Base-by-base conservation (phyloP, 2,113 vertebrate species). In the Zapus hudsonius region DNA sequence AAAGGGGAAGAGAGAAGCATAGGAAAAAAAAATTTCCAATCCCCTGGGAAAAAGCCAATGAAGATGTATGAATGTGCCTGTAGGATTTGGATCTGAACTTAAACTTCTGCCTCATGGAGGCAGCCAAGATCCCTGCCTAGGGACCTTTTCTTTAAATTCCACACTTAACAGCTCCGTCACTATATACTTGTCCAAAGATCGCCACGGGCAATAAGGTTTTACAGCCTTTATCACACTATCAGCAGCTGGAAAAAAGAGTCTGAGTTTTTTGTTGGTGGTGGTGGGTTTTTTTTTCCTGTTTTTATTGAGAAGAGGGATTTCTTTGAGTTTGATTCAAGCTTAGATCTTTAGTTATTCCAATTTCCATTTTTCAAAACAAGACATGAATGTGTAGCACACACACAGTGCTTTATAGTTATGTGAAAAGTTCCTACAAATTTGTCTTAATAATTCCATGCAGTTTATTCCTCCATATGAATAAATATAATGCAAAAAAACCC, bases 291-390 rank as follows among this genome's bases (percentile, higher is more conserved):
- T 38, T 83, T 64, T 61, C n/a, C 1, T n/a, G 0, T 66, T 81
- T 82, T 84, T 70, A 81, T 9, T 67, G n/a, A 11, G 36, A 96
- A 15, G 10, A 55, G 31, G 2, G 15, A 91, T 87, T 95, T 91
- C 55, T 89, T 63, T 92, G 17, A 44, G 83, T 2, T 85, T 55
- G 17, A 87, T 19, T 91, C 44, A 72, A 40, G 20, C 38, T 86
- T 88, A 67, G n/a, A 47, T 90, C 47, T 82, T 91, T 22, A 89
- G 20, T 81, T 89, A 87, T 57, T 89, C 6, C 42, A 70, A 57
- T 81, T 82, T 93, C 42, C 74, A 74, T 61, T 92, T n/a, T 95
- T 64, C 70, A 82, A 89, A 95, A 93, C 31, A 3, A 3, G 55
- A 63, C 86, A 19, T 84, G 47, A 80, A 87, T 90, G 44, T 79